Conservation (phyloP, 2,113 vertebrate genomes). For the Ictalurus furcatus region DNA sequence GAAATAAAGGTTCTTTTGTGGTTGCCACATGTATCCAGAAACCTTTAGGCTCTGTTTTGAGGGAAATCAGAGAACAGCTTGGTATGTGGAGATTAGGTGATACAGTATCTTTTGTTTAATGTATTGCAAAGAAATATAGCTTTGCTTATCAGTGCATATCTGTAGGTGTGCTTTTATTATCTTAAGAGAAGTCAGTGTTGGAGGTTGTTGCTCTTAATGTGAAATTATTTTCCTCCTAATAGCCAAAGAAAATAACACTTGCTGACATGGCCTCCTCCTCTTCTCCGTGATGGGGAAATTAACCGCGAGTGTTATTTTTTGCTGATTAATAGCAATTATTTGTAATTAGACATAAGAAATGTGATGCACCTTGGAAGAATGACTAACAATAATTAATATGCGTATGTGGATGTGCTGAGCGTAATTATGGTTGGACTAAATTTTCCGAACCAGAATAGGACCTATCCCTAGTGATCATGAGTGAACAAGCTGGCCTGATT, state of each 20-base stretch:
- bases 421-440: constrained; percentile 10
- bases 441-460: background rate
- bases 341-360: constrained; percentile 12
- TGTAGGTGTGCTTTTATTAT: background rate
- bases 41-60: background rate
- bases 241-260: background rate
- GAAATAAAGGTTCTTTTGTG: background rate
- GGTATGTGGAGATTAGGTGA: background rate
- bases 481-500: background rate
- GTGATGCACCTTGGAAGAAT: background rate
- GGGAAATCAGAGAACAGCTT: background rate
- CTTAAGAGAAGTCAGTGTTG: background rate
- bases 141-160: background rate
- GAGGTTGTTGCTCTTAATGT: background rate
- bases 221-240: background rate
- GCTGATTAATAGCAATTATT: background rate
- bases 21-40: background rate
- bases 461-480: constrained; percentile 4
- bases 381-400: background rate
- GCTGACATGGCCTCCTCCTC: background rate
- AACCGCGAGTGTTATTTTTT: background rate
- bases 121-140: background rate
- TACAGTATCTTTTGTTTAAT: background rate
- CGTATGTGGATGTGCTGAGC: background rate
- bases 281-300: background rate